phyloP scores from a whole-genome alignment of 2,113 vertebrate genomes.

The Sylvietta virens region DNA sequence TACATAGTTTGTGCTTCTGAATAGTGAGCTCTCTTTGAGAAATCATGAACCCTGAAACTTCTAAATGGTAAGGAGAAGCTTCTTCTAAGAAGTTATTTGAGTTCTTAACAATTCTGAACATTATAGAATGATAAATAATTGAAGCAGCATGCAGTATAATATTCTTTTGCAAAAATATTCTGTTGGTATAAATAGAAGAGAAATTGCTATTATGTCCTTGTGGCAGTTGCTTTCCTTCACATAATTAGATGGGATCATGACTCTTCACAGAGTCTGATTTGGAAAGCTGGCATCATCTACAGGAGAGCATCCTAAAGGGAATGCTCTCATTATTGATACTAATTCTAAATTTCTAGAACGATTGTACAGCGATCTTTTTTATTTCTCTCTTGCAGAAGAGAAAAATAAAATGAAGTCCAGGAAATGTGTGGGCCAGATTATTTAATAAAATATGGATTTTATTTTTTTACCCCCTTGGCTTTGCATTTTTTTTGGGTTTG shows the following conservation, averaged over 20 bases:
- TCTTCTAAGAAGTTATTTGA: not conserved
- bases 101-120: not conserved
- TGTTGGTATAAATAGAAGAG: not conserved
- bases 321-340: not conserved
- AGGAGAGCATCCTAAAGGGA: not conserved
- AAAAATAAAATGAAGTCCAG: not conserved
- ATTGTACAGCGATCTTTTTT: not conserved
- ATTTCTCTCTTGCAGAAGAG: not conserved
- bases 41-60: not conserved
- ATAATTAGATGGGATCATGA: not conserved
- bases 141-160: not conserved
- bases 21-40: not conserved
- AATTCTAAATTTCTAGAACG: not conserved
- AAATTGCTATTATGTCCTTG: not conserved
- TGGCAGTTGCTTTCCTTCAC: not conserved
- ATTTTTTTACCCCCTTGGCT: not conserved
- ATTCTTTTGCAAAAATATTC: not conserved
- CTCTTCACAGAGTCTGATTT: not conserved
- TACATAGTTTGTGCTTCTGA: not conserved
- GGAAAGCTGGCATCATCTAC: not conserved
- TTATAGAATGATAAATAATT: not conserved
- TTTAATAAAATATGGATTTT: not conserved
- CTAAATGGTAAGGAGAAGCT: not conserved
- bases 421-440: not conserved
- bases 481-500: not conserved